phyloP scores from a whole-genome alignment of 2,797 vertebrate genomes.

The Pampus argenteus region DNA sequence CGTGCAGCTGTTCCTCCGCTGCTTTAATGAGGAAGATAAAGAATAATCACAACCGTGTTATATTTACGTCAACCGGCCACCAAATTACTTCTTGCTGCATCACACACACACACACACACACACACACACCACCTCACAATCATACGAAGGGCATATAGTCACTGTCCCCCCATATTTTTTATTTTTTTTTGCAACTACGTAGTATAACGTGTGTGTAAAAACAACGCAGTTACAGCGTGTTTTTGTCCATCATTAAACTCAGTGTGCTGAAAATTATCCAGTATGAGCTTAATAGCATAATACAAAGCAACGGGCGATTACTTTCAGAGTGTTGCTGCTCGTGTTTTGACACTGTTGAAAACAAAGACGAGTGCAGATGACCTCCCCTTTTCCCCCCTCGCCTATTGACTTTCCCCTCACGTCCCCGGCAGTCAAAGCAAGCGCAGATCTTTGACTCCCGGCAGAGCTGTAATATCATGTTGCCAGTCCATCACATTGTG shows the following conservation, averaged over 20 bases:
- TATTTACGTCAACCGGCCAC: constrained; percentile 77
- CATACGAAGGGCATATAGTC: constrained; percentile 9
- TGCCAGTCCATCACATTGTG: constrained; percentile 43
- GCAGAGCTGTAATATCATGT: constrained; percentile 53
- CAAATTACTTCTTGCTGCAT: constrained; percentile 67
- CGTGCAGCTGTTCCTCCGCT: constrained; percentile 84
- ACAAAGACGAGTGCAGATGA: constrained; percentile 30
- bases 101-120: constrained; percentile 25
- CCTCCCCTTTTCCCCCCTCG: constrained; percentile 26
- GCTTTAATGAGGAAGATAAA: constrained; percentile 89
- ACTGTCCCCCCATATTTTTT: not conserved
- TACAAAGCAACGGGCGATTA: constrained; percentile 25
- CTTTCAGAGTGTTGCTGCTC: constrained; percentile 25
- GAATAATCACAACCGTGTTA: constrained; percentile 81
- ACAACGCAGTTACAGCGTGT: constrained; percentile 9
- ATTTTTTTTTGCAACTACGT: not conserved
- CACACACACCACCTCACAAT: not conserved
- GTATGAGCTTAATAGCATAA: constrained; percentile 35
- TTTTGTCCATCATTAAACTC: constrained; percentile 44
- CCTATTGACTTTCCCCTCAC: constrained; percentile 39
- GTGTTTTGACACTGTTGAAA: constrained; percentile 37
- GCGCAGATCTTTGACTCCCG: constrained; percentile 47
- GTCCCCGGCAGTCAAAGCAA: constrained; percentile 46
- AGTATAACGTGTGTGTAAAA: constrained; percentile 1
- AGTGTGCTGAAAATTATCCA: constrained; percentile 36